A percentile compares a stretch with the other conserved stretches of the same genome.
Conservation (phyloP, 2,888 invertebrate species). For the Napeogenes inachia region DNA sequence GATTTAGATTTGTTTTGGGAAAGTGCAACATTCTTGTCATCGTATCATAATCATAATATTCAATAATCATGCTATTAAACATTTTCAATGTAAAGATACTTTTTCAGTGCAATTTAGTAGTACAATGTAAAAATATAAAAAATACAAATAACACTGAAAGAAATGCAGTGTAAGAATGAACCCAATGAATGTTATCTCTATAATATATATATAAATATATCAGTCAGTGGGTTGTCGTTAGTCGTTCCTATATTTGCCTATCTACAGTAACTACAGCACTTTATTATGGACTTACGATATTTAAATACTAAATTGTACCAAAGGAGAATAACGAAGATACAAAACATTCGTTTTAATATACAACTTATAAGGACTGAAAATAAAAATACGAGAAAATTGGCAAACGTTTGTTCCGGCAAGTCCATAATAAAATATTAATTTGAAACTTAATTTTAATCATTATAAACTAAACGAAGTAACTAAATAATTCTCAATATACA, state of each 20-base stretch:
- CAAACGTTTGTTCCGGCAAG: too few relatives aligned
- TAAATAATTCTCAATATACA: constrained; percentile 58
- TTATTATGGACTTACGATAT: constrained; percentile 18
- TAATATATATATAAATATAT: constrained; percentile 59
- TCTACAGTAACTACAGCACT: constrained; percentile 39
- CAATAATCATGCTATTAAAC: not conserved
- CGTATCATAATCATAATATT: too few relatives aligned
- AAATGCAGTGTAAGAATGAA: constrained; percentile 32
- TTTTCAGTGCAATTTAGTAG: not conserved
- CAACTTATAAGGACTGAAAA: not conserved
- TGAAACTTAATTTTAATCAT: constrained; percentile 36
- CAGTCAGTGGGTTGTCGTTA: constrained; percentile 66
- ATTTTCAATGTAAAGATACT: not conserved
- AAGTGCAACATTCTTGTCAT: too few relatives aligned
- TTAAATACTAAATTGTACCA: constrained; percentile 6
- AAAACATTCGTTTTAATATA: not conserved
- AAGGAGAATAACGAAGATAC: not conserved
- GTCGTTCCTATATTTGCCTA: constrained; percentile 45
- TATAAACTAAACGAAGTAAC: constrained; percentile 45
- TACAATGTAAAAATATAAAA: constrained; percentile 11
- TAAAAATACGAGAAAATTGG: not conserved
- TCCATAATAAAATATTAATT: constrained; percentile 34
- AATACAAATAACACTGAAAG: constrained; percentile 14
- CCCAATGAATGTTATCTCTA: constrained; percentile 59
- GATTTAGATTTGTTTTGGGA: not conserved